phyloP scores from a whole-genome alignment of 2,113 vertebrate species.

The Deroptyus accipitrinus region DNA sequence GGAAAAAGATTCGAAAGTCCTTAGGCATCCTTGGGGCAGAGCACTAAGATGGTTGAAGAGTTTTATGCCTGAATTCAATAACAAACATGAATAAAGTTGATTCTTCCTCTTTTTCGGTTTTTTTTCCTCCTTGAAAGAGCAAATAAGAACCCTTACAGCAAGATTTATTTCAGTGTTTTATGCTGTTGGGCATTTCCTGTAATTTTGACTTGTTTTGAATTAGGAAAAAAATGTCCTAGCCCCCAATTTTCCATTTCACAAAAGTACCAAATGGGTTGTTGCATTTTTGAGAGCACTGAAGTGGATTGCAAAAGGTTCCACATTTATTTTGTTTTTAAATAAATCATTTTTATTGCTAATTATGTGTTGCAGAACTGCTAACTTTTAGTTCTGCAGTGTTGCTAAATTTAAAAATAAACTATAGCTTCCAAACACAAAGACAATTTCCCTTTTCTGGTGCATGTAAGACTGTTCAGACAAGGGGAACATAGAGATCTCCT shows the following conservation, averaged over 20 bases:
- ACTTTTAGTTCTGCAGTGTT: slow-evolving; percentile 3
- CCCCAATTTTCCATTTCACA: slow-evolving; percentile 41
- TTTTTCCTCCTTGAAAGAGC: slow-evolving; percentile 16
- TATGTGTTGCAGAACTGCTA: slow-evolving; percentile 8
- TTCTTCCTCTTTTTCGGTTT: not conserved
- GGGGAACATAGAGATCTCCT: not conserved
- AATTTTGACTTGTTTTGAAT: slow-evolving; percentile 62
- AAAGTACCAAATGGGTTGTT: slow-evolving; percentile 17
- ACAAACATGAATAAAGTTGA: slow-evolving; percentile 43
- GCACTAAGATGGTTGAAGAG: slow-evolving; percentile 33
- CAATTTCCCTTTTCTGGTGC: not conserved
- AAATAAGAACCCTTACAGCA: slow-evolving; percentile 38
- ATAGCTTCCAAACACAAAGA: not conserved
- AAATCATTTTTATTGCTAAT: slow-evolving; percentile 37
- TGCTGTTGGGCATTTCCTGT: slow-evolving; percentile 57
- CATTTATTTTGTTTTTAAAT: slow-evolving; percentile 46
- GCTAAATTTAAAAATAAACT: slow-evolving; percentile 9
- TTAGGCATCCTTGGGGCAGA: not conserved
- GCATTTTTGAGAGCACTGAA: slow-evolving; percentile 34
- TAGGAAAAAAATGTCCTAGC: slow-evolving; percentile 30
- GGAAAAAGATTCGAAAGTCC: not conserved
- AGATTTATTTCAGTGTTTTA: slow-evolving; percentile 62
- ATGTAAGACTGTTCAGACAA: not conserved
- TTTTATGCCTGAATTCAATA: slow-evolving; percentile 56
- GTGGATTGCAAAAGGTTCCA: slow-evolving; percentile 37